Evolutionary conservation across 2,888 invertebrate species (phyloP).

Genomic region (Papilio gigon): DNA sequence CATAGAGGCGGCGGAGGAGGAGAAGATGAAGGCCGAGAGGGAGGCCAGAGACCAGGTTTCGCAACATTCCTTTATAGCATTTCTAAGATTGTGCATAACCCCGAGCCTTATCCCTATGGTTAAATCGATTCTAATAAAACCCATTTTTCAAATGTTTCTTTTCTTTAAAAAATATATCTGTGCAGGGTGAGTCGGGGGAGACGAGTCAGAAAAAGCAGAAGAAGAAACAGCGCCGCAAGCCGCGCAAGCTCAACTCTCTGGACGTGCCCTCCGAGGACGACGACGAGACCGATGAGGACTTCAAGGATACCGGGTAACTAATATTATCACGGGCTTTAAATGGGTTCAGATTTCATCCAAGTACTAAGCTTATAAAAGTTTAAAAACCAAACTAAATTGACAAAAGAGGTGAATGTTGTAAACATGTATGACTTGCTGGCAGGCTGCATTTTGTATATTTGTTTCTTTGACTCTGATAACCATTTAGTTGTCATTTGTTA

Average conservation of each 20-base stretch:
- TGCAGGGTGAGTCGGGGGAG: slow-evolving; percentile 69
- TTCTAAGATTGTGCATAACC: not conserved
- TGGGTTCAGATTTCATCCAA: no score
- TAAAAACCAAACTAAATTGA: no score
- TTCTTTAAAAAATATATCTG: slow-evolving; percentile 1
- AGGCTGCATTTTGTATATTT: no score
- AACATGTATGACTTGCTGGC: no score
- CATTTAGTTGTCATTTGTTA: no score
- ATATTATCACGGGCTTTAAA: not conserved
- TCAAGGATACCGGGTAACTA: slow-evolving; percentile 88
- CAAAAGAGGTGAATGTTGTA: no score
- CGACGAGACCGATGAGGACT: slow-evolving; percentile 95
- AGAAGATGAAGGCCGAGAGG: slow-evolving; percentile 79
- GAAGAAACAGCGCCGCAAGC: slow-evolving; percentile 82
- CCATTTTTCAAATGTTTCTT: no score
- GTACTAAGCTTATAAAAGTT: no score
- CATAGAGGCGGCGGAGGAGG: slow-evolving; percentile 89
- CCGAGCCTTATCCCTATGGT: no score
- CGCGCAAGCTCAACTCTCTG: slow-evolving; percentile 89
- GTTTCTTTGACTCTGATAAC: no score
- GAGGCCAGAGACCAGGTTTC: slow-evolving; percentile 74
- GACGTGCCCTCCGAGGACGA: slow-evolving; percentile 91
- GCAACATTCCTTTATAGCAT: not conserved
- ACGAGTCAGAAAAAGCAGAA: slow-evolving; percentile 55
- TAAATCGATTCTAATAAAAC: no score